These are phyloP conservation scores for Lepidochrysops patricia DNA, from an alignment of 2,888 invertebrate species.

Conservation along the genomic window DNA sequence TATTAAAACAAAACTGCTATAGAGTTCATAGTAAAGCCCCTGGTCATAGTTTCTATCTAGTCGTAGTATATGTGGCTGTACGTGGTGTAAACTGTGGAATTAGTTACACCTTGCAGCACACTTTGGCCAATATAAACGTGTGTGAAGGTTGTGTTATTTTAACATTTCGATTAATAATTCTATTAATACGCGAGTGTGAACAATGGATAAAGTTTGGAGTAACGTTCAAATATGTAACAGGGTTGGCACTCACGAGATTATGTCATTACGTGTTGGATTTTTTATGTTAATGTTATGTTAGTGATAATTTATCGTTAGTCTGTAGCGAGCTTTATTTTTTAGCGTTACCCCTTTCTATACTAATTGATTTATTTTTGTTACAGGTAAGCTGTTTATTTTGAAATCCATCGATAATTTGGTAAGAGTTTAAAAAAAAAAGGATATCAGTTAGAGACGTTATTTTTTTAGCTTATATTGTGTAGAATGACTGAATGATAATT, in stretches of 20 bases:
- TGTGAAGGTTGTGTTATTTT: conserved; percentile 23
- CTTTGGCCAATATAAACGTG: conserved; percentile 38
- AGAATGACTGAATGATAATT: no score
- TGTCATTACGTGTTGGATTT: no score
- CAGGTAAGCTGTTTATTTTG: conserved; percentile 20
- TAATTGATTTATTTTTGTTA: conserved; percentile 19
- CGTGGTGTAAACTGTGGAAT: conserved; percentile 27
- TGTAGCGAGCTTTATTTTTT: no score
- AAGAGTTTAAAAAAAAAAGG: background rate
- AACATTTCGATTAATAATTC: background rate
- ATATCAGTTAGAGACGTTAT: no score
- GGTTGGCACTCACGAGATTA: no score
- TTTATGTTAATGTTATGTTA: no score
- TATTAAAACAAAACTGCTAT: no score
- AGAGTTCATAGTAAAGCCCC: no score
- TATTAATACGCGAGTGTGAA: background rate
- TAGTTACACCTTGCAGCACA: conserved; percentile 27
- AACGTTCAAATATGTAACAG: conserved; percentile 1
- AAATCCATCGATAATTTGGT: background rate
- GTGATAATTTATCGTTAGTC: no score
- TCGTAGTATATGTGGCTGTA: background rate
- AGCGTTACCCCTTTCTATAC: background rate
- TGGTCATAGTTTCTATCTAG: no score
- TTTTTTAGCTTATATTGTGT: background rate
- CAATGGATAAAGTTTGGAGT: background rate